Evolutionary conservation across 2,113 vertebrate species (phyloP), one percentile per base, ranked within the genome.

Genomic region (Scomber scombrus): DNA sequence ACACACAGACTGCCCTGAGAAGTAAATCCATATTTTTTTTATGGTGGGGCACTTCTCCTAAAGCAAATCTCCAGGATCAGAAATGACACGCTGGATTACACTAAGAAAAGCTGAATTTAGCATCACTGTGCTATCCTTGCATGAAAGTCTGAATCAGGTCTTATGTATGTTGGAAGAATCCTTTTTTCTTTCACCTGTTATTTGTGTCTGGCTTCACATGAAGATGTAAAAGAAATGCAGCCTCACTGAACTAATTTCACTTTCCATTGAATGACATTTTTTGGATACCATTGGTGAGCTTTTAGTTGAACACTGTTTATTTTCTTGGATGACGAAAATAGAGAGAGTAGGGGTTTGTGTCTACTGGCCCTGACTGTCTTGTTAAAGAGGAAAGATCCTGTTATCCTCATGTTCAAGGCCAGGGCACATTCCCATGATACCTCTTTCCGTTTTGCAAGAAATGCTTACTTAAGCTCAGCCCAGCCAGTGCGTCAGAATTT

Each of bases 381-480:
- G 2, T 79, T 45, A 56, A 84, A 61, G 23, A 70, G 74, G 72
- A 85, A 79, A 62, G 62, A 84, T 85, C 34, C 47, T 74, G 75
- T 81, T 86, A 66, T 85, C 58, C 81, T 54, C 21, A 57, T 67
- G 47, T 71, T 52, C 45, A 65, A 84, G 67, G 55, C 66, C 72
- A 50, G 52, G 58, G 23, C 19, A 80, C 50, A 65, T 85, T 88
- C 83, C 75, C 82, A 83, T 49, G 76, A 89, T 70, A 31, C 46
- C n/a, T 15, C 29, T 84, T 86, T 74, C 66, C 45, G 34, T 73
- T 75, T 63, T 52, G 57, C 60, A 81, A 82, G n/a, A 80, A 89
- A 85, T 78, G 77, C 84, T 88, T 88, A 80, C 65, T 70, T 83
- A 56, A 84, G 71, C 63, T 68, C 66, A 56, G 80, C 50, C 16